Evolutionary conservation across 2,888 invertebrate species (phyloP), one percentile per base, ranked within the genome.

Genomic region (Pachliopta kotzebuea): DNA sequence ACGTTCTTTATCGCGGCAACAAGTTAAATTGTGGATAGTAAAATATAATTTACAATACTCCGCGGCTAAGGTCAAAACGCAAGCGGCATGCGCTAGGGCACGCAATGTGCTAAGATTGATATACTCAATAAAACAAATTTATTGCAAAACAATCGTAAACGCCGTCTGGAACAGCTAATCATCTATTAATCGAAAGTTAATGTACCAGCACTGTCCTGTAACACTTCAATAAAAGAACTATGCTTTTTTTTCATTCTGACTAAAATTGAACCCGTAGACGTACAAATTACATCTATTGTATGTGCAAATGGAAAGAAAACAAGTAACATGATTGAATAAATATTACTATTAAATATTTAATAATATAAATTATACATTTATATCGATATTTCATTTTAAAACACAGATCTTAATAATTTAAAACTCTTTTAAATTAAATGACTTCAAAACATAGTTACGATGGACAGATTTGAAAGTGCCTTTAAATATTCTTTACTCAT

Each of bases 171-270:
- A 86, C 79, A 79, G 80, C 83, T 88, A 87, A 88, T 89, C 86
- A 85, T 85, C 84, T 85, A 84, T 86, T 88, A 85, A 89, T 87
- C 84, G 84, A 84, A 83, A 84, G 86, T 88, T 86, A 85, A 88
- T 83, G 85, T 84, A 84, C 86, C 83, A 81, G 84, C 84, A 86
- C 84, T 86, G 85, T 86, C 85, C 84, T 86, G 86, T 87, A 83
- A 88, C 85, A 85, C 83, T 85, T 79, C 79, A 86, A 87, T 82
- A 83, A 84, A 86, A 81, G 82, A 76, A 81, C 80, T 75, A 81
- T 88, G 82, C 79, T 71, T 86, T 85, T 42, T 56, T 14, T 53
- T 21, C 14, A 14, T 37, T 37, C 37, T 2, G 14, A 37, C 37
- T 37, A 11, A 11, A 37, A 37, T 11, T 31, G 8, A 1, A 0